Evolutionary conservation across 2,888 invertebrate genomes (phyloP).

Genomic region (Oscheius sp.): DNA sequence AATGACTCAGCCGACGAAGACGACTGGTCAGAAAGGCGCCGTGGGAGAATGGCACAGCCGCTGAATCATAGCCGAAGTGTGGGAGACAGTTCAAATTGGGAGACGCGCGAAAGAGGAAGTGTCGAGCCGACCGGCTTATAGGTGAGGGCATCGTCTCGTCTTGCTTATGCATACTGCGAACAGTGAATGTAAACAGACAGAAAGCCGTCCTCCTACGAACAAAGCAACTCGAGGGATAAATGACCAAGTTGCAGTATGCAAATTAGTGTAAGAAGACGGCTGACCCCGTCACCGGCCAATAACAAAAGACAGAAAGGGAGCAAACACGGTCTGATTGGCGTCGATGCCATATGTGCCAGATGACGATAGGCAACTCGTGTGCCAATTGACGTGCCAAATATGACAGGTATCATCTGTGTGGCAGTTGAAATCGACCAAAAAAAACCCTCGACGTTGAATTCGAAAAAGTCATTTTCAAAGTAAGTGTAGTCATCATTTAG

Average conservation of each 20-base stretch:
- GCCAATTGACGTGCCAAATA: too few species aligned
- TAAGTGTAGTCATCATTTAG: too few species aligned
- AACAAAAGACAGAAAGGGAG: neutral
- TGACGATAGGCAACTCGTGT: neutral
- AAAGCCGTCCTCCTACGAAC: neutral
- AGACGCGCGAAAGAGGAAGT: constrained; percentile 1
- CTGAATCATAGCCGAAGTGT: neutral
- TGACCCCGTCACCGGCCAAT: neutral
- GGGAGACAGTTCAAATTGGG: neutral
- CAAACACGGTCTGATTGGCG: neutral
- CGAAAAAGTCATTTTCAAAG: too few species aligned
- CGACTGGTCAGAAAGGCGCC: neutral
- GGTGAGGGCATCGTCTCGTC: constrained; percentile 18
- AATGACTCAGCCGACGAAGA: neutral
- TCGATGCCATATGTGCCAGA: neutral
- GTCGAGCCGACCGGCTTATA: neutral
- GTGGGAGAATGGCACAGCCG: neutral
- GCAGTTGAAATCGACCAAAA: too few species aligned
- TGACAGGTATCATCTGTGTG: too few species aligned
- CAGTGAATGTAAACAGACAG: constrained; percentile 19
- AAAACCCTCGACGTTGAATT: too few species aligned
- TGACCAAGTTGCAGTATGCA: neutral
- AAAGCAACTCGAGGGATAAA: neutral
- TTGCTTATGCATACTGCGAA: constrained; percentile 31
- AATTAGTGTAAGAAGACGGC: neutral